These are phyloP conservation scores for Orthosia cruda DNA, from an alignment of 2,888 invertebrate species.

Conservation along the genomic window DNA sequence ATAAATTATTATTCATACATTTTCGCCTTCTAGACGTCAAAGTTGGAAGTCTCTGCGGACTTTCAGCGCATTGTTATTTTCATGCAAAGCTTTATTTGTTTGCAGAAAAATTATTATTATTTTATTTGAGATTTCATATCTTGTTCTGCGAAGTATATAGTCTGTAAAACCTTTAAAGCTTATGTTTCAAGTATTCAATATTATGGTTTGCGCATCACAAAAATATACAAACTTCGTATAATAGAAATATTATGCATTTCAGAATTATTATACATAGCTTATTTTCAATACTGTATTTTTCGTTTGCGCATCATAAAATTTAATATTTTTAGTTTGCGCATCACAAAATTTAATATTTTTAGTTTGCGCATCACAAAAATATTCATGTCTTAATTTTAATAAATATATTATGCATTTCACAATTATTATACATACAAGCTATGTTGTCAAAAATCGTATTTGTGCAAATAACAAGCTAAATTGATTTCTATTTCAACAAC, in stretches of 20 bases:
- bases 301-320: too few relatives aligned
- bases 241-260: background rate
- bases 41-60: constrained; percentile 31
- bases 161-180: constrained; percentile 44
- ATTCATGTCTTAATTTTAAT: background rate
- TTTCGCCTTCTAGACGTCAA: constrained; percentile 36
- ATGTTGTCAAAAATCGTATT: background rate
- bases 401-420: constrained; percentile 3
- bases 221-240: constrained; percentile 1
- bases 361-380: constrained; percentile 19
- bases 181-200: constrained; percentile 5
- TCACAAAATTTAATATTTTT: background rate
- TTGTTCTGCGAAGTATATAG: constrained; percentile 1
- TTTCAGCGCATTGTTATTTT: background rate
- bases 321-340: background rate
- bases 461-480: constrained; percentile 47
- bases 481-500: constrained; percentile 32
- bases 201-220: constrained; percentile 24
- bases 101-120: background rate
- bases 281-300: too few relatives aligned
- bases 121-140: background rate
- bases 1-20: constrained; percentile 17
- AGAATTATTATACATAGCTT: background rate
- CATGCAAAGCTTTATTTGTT: background rate
- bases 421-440: background rate